A percentile compares a stretch with the other conserved stretches of the same genome.
Conservation (phyloP, 1,140 invertebrate species). For the Bombus superbus region DNA sequence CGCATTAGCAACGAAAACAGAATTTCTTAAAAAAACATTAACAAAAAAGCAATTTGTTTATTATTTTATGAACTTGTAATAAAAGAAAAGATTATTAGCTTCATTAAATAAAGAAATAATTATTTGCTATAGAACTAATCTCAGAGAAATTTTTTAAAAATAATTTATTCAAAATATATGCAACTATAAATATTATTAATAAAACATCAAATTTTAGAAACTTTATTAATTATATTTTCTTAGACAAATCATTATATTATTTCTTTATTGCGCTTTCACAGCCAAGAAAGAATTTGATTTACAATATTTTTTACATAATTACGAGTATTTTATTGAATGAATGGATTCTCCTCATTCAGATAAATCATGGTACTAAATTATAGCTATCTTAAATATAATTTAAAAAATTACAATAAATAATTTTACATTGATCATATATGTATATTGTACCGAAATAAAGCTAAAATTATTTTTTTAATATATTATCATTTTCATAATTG, state of each 20-base stretch:
- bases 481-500: neutral
- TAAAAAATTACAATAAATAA: neutral
- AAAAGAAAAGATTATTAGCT: neutral
- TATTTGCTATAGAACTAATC: neutral
- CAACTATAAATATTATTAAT: neutral
- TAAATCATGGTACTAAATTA: too few species aligned
- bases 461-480: neutral
- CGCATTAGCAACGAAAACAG: neutral
- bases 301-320: too few species aligned
- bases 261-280: too few species aligned
- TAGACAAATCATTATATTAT: neutral
- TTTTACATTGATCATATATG: neutral
- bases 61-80: neutral
- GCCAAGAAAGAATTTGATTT: too few species aligned
- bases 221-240: neutral
- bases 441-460: neutral
- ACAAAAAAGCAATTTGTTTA: neutral
- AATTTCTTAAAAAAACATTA: neutral
- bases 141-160: neutral
- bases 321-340: too few species aligned
- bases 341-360: too few species aligned
- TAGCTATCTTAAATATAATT: neutral
- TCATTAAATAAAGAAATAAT: neutral
- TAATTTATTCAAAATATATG: neutral
- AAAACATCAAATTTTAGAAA: neutral